Conservation (phyloP, 1,140 invertebrate species). For the Ridgeia piscesae region DNA sequence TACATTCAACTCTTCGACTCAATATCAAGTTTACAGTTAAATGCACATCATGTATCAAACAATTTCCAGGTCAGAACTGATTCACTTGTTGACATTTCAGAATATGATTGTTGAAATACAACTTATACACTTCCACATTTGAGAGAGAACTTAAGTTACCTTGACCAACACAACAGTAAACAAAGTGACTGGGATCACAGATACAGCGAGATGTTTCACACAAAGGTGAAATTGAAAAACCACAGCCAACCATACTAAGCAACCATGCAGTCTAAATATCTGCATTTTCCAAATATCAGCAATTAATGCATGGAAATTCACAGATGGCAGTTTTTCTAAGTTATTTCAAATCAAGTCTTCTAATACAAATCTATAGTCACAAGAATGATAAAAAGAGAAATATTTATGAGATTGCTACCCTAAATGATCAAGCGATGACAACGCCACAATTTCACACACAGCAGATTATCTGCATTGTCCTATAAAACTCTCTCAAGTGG, state of each 20-base stretch:
- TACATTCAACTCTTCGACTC: not conserved
- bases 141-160: no score
- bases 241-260: no score
- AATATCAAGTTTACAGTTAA: not conserved
- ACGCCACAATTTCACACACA: not conserved
- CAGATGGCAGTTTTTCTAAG: no score
- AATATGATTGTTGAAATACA: not conserved
- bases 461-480: not conserved
- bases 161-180: no score
- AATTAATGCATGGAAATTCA: not conserved
- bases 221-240: no score
- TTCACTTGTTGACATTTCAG: not conserved
- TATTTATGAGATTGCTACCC: not conserved
- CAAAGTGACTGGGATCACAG: no score
- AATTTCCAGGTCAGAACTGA: not conserved
- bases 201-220: no score
- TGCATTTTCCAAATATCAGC: not conserved
- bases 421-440: not conserved
- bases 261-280: no score
- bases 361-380: not conserved
- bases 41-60: not conserved
- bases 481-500: not conserved
- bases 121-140: not conserved
- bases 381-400: not conserved
- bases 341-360: not conserved